Base-by-base conservation (phyloP, 2,888 invertebrate species). In the Apamea monoglypha region DNA sequence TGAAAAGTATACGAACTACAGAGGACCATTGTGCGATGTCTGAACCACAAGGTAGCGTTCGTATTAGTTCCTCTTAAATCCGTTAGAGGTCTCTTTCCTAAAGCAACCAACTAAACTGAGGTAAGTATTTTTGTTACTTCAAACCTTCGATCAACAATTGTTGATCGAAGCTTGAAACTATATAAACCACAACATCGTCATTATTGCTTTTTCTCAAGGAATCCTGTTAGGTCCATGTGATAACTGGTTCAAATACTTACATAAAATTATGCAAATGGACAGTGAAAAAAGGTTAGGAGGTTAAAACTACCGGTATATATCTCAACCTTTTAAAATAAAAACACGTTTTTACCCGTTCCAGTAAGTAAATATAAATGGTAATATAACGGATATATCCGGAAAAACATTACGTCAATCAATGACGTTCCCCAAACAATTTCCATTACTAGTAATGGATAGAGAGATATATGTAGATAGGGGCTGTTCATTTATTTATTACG, bases 11-110 rank as follows among this genome's bases (percentile, higher is more conserved):
- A 14, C 3, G 67, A 82, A 86, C 81, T 76, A 78, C 53, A 36
- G 2, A 5, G n/a, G 0, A 56, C 25, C 12, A 47, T 70, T 18
- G 7, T 47, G 32, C 32, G 12, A 32, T 18, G 8, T 10, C 10
- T 14, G 32, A 29, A n/a, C 7, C 21, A 0, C 21, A 40, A 59
- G 4, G 36, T 40, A 12, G 14, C 21, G 21, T 32, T 67, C 18
- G 16, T 68, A 63, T 50, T 71, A 75, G 87, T 87, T 85, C 82
- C 36, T 5, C 2, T 0, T 1, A 4, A 50, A 16, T 1, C 61
- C 64, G 56, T 29, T 29, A 86, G 86, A 86, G 56, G 87, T 70
- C 78, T 25, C 80, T 66, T 68, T 32, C 1, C 29, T 67, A 50
- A 70, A 50, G 1, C 47, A 21, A 16, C 14, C 7, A 40, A 36